These are phyloP conservation scores for Tetramorium bicarinatum DNA, from an alignment of 2,888 invertebrate species.

Conservation along the genomic window DNA sequence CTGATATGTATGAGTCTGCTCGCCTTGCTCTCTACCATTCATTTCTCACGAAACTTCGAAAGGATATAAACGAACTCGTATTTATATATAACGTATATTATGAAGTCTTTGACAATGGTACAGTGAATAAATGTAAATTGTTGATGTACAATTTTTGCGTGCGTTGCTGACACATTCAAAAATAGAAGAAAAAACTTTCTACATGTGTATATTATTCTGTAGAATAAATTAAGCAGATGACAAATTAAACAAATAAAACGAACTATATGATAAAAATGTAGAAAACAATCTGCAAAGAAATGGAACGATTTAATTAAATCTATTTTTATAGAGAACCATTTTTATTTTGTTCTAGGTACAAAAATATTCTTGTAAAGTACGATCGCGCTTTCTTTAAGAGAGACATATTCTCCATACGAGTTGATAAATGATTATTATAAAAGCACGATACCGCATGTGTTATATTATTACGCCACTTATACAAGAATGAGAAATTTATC, in stretches of 20 bases:
- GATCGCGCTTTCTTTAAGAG: not conserved
- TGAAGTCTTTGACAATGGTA: slow-evolving; percentile 26
- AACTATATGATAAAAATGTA: not conserved
- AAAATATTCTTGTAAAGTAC: not conserved
- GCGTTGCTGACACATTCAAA: not conserved
- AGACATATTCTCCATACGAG: not conserved
- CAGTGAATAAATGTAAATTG: slow-evolving; percentile 39
- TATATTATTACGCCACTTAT: not conserved
- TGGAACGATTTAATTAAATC: not conserved
- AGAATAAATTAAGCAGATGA: not conserved
- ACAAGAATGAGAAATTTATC: slow-evolving; percentile 14
- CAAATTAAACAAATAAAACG: not conserved
- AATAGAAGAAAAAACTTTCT: not conserved
- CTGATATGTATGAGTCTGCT: slow-evolving; percentile 45
- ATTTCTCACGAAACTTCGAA: slow-evolving; percentile 44
- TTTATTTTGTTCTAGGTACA: not conserved
- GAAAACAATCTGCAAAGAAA: not conserved
- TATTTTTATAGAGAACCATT: not conserved
- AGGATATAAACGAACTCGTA: not conserved
- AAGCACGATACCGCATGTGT: not conserved
- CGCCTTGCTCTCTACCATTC: slow-evolving; percentile 36
- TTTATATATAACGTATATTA: slow-evolving; percentile 12
- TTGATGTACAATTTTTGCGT: slow-evolving; percentile 18
- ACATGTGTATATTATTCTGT: not conserved
- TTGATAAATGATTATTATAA: slow-evolving; percentile 29